Percentiles rank a stretch among this genome's conserved stretches.
phyloP scores from a whole-genome alignment of 2,797 vertebrate genomes.

The Enoplosus armatus region DNA sequence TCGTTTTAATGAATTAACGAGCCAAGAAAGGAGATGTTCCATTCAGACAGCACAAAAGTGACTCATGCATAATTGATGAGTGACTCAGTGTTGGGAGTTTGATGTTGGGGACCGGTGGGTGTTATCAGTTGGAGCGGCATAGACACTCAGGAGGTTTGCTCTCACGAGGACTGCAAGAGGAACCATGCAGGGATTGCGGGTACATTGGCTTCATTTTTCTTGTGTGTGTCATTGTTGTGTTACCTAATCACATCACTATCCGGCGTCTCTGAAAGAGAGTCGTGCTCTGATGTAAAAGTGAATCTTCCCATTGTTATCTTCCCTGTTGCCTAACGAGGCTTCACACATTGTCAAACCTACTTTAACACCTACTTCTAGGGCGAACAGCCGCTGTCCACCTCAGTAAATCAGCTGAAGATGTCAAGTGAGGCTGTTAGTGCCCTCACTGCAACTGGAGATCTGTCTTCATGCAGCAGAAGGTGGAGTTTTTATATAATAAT shows the following conservation, averaged over 20 bases:
- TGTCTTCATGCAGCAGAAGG: background rate
- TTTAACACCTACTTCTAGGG: background rate
- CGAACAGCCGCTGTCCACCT: background rate
- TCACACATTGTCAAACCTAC: background rate
- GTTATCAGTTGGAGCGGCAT: slow-evolving; percentile 42
- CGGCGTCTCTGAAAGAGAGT: background rate
- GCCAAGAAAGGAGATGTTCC: slow-evolving; percentile 64
- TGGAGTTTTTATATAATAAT: slow-evolving; percentile 20
- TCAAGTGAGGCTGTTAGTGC: background rate
- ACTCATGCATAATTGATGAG: slow-evolving; percentile 77
- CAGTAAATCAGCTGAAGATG: background rate
- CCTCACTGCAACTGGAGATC: background rate
- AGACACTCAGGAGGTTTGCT: slow-evolving; percentile 34
- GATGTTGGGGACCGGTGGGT: slow-evolving; percentile 50
- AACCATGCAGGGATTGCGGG: background rate
- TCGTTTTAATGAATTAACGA: slow-evolving; percentile 73
- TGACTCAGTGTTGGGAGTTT: slow-evolving; percentile 59
- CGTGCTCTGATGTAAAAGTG: background rate
- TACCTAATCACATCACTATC: slow-evolving; percentile 11
- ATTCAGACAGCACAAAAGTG: slow-evolving; percentile 65
- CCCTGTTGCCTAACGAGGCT: background rate
- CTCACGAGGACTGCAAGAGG: slow-evolving; percentile 3
- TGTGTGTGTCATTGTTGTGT: background rate
- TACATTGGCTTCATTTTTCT: slow-evolving; percentile 1
- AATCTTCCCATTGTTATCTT: background rate